A percentile compares a stretch with the other conserved stretches of the same genome.
Evolutionary conservation across 2,888 invertebrate species (phyloP).

Genomic region (Diplazon laetatorius): DNA sequence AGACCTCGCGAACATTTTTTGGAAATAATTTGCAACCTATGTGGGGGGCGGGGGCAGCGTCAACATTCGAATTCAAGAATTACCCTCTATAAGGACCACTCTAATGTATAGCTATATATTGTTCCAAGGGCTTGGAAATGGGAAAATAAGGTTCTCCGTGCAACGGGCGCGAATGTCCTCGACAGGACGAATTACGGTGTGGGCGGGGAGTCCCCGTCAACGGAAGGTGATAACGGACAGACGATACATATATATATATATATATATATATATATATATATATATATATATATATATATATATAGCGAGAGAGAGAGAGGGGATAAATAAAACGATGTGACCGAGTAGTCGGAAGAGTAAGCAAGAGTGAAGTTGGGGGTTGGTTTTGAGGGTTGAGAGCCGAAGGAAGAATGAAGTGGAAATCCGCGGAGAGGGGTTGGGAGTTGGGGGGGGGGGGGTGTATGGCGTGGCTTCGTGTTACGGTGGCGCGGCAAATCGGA

Average conservation of each 20-base stretch:
- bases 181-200: conserved; percentile 11
- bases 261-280: conserved; percentile 3
- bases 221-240: neutral
- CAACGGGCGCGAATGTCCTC: neutral
- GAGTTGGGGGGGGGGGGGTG: conserved; percentile 62
- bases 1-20: no score
- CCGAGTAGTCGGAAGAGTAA: conserved; percentile 21
- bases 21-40: no score
- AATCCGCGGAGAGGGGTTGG: no score
- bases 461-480: conserved; percentile 68
- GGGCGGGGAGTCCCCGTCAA: neutral
- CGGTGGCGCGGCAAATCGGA: conserved; percentile 80
- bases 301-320: neutral
- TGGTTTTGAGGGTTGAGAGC: conserved; percentile 46
- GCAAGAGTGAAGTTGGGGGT: conserved; percentile 27
- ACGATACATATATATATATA: no score
- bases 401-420: conserved; percentile 63
- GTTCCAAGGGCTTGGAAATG: no score
- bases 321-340: neutral
- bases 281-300: neutral
- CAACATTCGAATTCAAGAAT: no score
- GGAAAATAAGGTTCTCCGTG: conserved; percentile 49
- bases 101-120: no score
- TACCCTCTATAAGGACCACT: no score
- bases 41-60: no score